Conservation (phyloP, 2,888 invertebrate genomes). For the Glaucopsyche alexis region DNA sequence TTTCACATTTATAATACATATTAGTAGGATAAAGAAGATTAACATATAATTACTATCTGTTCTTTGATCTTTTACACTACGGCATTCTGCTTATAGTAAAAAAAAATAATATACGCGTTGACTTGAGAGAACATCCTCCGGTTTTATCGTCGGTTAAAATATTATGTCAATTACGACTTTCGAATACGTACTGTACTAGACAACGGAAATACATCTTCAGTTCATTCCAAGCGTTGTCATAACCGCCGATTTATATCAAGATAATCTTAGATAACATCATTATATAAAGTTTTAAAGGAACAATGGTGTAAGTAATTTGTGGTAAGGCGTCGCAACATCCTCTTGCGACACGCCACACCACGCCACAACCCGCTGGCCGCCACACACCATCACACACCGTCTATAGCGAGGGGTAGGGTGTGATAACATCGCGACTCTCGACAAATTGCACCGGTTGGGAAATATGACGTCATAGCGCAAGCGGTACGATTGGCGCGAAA, state of each 20-base stretch:
- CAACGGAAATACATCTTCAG: neutral
- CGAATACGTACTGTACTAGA: neutral
- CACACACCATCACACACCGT: conserved; percentile 6
- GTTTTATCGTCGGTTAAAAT: no score
- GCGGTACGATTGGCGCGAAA: no score
- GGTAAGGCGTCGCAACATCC: neutral
- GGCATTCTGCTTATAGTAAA: no score
- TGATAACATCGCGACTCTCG: conserved; percentile 17
- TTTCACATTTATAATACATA: no score
- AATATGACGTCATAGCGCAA: neutral
- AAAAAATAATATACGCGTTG: no score
- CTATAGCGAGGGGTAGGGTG: neutral
- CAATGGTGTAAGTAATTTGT: conserved; percentile 15
- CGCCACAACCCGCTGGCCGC: neutral
- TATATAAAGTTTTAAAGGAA: conserved; percentile 14
- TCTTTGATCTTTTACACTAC: no score
- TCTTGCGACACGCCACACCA: neutral
- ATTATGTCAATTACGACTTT: neutral
- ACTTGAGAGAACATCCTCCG: no score
- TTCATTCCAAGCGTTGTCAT: neutral
- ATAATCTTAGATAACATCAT: conserved; percentile 16
- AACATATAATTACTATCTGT: no score
- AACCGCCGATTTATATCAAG: neutral
- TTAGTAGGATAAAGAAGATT: no score
- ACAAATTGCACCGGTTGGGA: neutral